These are phyloP conservation scores for Ditylenchus dipsaci DNA, from an alignment of 1,140 invertebrate genomes.

Conservation along the genomic window DNA sequence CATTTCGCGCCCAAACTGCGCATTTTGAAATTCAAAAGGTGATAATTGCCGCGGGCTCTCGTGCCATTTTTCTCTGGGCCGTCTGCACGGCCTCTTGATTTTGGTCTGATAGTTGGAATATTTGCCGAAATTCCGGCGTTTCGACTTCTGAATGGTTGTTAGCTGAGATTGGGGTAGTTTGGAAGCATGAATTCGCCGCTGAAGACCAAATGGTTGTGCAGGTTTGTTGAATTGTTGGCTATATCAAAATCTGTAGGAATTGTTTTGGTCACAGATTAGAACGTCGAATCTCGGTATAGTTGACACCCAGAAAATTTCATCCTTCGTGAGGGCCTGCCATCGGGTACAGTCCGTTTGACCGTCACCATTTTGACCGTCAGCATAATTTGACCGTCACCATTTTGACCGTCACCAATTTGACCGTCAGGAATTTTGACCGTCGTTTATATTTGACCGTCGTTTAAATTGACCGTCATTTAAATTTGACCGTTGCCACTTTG, in stretches of 20 bases:
- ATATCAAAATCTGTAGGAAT: background rate
- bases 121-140: background rate
- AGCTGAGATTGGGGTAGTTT: background rate
- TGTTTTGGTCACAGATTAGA: no score
- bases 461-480: no score
- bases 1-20: background rate
- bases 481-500: no score
- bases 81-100: background rate
- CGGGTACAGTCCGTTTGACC: no score
- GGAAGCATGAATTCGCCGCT: conserved; percentile 1
- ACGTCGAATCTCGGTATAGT: no score
- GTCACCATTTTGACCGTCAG: no score
- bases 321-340: no score
- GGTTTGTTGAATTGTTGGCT: background rate
- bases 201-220: conserved; percentile 9
- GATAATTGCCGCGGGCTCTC: background rate
- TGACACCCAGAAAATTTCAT: no score
- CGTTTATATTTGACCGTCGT: no score
- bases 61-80: background rate
- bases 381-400: no score
- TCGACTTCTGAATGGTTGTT: background rate
- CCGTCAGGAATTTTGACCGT: no score
- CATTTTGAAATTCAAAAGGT: background rate
- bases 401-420: no score
- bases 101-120: background rate